These are phyloP conservation scores for Gymnocephalus cernua DNA, from an alignment of 2,113 vertebrate species.

Conservation along the genomic window DNA sequence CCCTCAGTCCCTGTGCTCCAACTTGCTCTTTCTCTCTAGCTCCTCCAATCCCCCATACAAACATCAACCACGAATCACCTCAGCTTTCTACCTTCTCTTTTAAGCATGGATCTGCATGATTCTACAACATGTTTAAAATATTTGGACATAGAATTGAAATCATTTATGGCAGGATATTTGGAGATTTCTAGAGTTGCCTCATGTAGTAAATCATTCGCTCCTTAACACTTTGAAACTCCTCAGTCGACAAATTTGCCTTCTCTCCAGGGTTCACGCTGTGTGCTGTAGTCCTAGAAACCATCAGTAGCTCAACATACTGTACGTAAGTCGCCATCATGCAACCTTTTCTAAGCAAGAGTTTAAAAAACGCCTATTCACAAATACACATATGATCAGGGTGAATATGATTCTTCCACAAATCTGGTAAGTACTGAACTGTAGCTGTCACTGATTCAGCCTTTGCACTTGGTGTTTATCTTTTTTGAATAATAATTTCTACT, in stretches of 20 bases:
- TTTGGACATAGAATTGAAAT: conserved; percentile 54
- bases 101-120: conserved; percentile 81
- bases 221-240: conserved; percentile 40
- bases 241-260: conserved; percentile 62
- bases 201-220: conserved; percentile 47
- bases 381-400: conserved; percentile 55
- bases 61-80: conserved; percentile 48
- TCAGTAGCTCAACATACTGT: conserved; percentile 27
- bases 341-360: conserved; percentile 43
- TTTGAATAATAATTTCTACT: conserved; percentile 44
- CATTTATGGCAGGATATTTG: conserved; percentile 37
- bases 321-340: conserved; percentile 25
- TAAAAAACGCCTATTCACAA: conserved; percentile 51
- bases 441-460: conserved; percentile 62
- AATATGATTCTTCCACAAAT: conserved; percentile 63
- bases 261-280: conserved; percentile 52
- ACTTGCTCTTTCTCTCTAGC: conserved; percentile 31
- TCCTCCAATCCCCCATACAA: conserved; percentile 22
- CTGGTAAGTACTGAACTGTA: conserved; percentile 57
- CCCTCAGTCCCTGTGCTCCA: conserved; percentile 42
- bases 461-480: conserved; percentile 50
- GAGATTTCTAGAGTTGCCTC: conserved; percentile 55
- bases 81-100: conserved; percentile 54
- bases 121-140: conserved; percentile 53
- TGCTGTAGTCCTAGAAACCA: conserved; percentile 60